Evolutionary conservation across 2,797 vertebrate species (phyloP), one percentile per base, ranked within the genome.

Genomic region (Naso thynnoides): DNA sequence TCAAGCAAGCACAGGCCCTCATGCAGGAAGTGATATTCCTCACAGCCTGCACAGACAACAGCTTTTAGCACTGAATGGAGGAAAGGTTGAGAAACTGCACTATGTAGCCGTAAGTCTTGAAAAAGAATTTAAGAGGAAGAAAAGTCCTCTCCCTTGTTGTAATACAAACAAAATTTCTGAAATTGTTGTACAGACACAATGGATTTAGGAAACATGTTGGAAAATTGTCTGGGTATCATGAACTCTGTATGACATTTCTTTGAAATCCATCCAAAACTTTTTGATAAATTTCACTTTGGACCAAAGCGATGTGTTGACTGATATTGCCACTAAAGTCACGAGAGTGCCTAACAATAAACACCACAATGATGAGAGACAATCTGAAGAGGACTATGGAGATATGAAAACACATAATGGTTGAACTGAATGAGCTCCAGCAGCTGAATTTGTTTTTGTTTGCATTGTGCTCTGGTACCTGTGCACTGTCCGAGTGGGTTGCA

Each of bases 401-500:
- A 8, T 14, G 6, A 24, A 56, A 67, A n/a, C 24, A 59, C 21
- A 33, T 33, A 4, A 33, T 10, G 33, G 10, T 9, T 33, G 10
- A 10, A 33, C 10, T 33, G 10, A 47, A 64, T 11, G 13, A 73
- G 38, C 60, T 52, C 8, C 0, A 24, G 16, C 2, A 33, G 44
- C 49, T 38, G 13, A 29, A 42, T 57, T 21, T 49, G 33, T 55
- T 8, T 15, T 4, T 3, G 6, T 70, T 38, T 50, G 13, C 31
- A 1, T 8, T 44, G 27, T 41, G 36, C n/a, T 73, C 66, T 89
- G 2, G 71, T 72, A 99, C 97, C 97, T 96, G 95, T 94, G 90
- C 98, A 98, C 8, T 65, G 89, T 54, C 92, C 79, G 0, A 93
- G 59, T 0, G 94, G 87, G 83, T 88, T 84, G 74, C 98, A 98